These are phyloP conservation scores for Embidobia sp. DNA, from an alignment of 2,888 invertebrate species.

Conservation along the genomic window DNA sequence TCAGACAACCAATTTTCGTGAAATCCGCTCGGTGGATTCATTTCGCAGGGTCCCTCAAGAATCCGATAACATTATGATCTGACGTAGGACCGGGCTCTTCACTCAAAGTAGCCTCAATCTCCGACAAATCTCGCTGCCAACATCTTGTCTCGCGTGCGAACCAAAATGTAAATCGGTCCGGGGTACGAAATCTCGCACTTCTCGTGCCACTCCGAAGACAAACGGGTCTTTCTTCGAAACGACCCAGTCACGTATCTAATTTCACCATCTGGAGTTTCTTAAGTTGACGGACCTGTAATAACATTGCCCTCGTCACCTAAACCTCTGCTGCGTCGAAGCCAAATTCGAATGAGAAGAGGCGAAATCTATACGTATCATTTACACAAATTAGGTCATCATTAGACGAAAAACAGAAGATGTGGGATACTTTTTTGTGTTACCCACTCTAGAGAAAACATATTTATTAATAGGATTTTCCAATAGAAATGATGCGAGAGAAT, in stretches of 20 bases:
- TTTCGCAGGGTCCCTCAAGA: conserved; percentile 36
- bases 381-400: too few species aligned
- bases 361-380: too few species aligned
- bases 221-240: conserved; percentile 23
- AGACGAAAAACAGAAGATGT: too few species aligned
- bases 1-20: conserved; percentile 58
- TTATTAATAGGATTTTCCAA: too few species aligned
- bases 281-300: conserved; percentile 25
- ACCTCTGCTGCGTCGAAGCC: neutral
- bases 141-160: conserved; percentile 16
- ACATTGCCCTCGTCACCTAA: conserved; percentile 27
- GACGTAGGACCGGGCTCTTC: conserved; percentile 28
- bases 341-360: too few species aligned
- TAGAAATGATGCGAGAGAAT: too few species aligned
- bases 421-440: too few species aligned
- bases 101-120: conserved; percentile 42
- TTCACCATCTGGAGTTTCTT: conserved; percentile 45
- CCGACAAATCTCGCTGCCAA: conserved; percentile 32
- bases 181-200: conserved; percentile 12
- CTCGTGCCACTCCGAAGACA: conserved; percentile 13
- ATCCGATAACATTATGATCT: conserved; percentile 52
- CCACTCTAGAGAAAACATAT: too few species aligned
- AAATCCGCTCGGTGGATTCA: too few species aligned
- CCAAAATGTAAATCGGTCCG: conserved; percentile 19
- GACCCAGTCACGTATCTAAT: conserved; percentile 24